phyloP scores from a whole-genome alignment of 1,140 invertebrate genomes.

The Lordiphosa clarofinis region DNA sequence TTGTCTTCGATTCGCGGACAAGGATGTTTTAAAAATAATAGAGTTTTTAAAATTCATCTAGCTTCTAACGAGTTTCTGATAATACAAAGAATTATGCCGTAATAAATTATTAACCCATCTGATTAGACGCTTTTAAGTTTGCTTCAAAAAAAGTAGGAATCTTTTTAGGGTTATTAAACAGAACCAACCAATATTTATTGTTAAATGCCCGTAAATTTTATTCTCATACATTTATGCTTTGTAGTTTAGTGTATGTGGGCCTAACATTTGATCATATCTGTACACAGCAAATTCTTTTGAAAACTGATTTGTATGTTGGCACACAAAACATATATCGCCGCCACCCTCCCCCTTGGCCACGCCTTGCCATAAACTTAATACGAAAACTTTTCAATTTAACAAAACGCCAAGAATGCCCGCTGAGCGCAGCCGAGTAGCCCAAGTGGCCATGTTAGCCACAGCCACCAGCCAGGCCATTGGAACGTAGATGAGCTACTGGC shows the following conservation, averaged over 20 bases:
- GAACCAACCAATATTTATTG: neutral
- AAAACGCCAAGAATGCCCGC: slow-evolving; percentile 64
- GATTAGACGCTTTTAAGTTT: no score
- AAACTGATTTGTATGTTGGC: slow-evolving; percentile 62
- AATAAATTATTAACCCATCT: no score
- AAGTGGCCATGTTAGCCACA: slow-evolving; percentile 42
- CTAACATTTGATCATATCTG: slow-evolving; percentile 55
- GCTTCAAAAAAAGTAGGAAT: neutral
- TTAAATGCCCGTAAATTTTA: neutral
- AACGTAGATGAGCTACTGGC: slow-evolving; percentile 64
- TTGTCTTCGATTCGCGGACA: no score
- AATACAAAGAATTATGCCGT: no score
- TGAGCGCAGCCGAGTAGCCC: slow-evolving; percentile 39
- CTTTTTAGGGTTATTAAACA: no score
- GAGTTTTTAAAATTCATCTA: no score
- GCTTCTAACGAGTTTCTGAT: no score
- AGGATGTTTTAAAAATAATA: no score
- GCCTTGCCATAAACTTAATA: slow-evolving; percentile 62
- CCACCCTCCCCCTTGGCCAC: slow-evolving; percentile 1
- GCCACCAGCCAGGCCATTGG: slow-evolving; percentile 27
- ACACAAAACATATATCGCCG: slow-evolving; percentile 44
- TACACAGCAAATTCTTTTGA: slow-evolving; percentile 39
- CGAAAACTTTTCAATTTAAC: slow-evolving; percentile 70
- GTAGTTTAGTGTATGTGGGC: slow-evolving; percentile 28
- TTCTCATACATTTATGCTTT: neutral